phyloP scores from a whole-genome alignment of 2,797 vertebrate species.

The Lagodon rhomboides region DNA sequence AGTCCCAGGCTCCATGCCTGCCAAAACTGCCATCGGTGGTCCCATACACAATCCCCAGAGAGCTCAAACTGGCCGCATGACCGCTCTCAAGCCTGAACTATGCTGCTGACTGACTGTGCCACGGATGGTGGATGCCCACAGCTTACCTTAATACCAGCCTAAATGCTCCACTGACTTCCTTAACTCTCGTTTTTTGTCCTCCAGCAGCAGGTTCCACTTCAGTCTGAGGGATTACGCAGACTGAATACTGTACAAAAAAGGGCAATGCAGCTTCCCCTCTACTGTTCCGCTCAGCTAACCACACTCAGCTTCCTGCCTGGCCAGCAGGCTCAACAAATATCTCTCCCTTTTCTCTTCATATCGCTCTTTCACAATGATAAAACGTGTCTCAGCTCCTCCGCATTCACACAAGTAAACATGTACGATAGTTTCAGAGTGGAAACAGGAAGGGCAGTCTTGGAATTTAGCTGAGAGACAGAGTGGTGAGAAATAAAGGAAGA shows the following conservation, averaged over 20 bases:
- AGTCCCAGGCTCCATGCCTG: slow-evolving; percentile 33
- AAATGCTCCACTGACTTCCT: slow-evolving; percentile 14
- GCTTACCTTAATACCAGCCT: not conserved
- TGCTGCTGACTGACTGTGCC: not conserved
- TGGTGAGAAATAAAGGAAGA: not conserved
- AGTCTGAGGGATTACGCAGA: slow-evolving; percentile 53
- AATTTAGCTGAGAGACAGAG: not conserved
- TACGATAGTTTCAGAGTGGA: not conserved
- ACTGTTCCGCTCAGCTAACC: slow-evolving; percentile 76
- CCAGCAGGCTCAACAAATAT: slow-evolving; percentile 20
- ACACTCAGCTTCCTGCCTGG: slow-evolving; percentile 76
- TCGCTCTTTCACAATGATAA: not conserved
- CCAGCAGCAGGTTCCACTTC: slow-evolving; percentile 21
- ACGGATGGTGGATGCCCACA: not conserved
- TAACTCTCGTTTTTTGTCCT: slow-evolving; percentile 58
- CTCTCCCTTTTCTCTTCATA: not conserved
- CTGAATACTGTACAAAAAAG: slow-evolving; percentile 44
- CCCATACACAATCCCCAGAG: slow-evolving; percentile 19
- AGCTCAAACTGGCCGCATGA: slow-evolving; percentile 65
- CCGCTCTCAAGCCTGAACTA: slow-evolving; percentile 1
- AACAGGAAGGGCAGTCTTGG: not conserved
- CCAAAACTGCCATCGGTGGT: slow-evolving; percentile 52
- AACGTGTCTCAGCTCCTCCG: not conserved
- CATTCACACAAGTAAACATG: not conserved
- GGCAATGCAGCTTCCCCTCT: slow-evolving; percentile 72